Conservation (phyloP, 2,797 vertebrate genomes). For the Clarias fuscus region DNA sequence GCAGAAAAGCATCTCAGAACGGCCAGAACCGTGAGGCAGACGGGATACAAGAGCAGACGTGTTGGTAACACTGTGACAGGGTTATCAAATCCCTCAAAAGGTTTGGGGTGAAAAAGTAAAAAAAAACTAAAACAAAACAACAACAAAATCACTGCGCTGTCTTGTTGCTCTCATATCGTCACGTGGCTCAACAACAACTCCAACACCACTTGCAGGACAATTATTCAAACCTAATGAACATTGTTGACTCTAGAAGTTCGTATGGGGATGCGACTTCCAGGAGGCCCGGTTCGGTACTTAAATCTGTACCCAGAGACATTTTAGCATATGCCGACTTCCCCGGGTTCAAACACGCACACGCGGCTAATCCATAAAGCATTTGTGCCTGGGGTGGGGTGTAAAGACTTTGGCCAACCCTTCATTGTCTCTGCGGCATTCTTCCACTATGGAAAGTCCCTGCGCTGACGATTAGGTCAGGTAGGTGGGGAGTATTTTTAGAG, state of each 20-base stretch:
- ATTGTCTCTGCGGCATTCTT: constrained; percentile 38
- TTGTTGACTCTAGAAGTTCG: background rate
- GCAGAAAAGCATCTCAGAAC: background rate
- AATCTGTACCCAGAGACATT: background rate
- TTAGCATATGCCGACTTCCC: constrained; percentile 29
- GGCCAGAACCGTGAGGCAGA: background rate
- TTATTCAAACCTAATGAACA: background rate
- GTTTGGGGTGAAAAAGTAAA: too few species aligned
- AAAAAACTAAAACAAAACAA: too few species aligned
- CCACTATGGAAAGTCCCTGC: constrained; percentile 44
- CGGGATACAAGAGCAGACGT: background rate
- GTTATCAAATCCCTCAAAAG: background rate
- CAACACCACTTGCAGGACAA: background rate
- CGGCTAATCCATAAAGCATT: constrained; percentile 44
- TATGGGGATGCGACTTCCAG: background rate
- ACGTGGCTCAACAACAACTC: background rate
- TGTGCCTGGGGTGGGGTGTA: constrained; percentile 36
- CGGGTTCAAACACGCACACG: constrained; percentile 19
- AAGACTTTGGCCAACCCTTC: constrained; percentile 35
- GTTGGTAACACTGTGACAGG: background rate
- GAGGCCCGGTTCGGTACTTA: background rate
- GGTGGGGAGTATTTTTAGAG: constrained; percentile 25
- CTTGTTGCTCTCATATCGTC: background rate
- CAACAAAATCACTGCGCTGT: too few species aligned
- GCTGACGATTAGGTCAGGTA: background rate